These are phyloP conservation scores for Semaprochilodus insignis DNA, from an alignment of 2,797 vertebrate species.

Conservation along the genomic window DNA sequence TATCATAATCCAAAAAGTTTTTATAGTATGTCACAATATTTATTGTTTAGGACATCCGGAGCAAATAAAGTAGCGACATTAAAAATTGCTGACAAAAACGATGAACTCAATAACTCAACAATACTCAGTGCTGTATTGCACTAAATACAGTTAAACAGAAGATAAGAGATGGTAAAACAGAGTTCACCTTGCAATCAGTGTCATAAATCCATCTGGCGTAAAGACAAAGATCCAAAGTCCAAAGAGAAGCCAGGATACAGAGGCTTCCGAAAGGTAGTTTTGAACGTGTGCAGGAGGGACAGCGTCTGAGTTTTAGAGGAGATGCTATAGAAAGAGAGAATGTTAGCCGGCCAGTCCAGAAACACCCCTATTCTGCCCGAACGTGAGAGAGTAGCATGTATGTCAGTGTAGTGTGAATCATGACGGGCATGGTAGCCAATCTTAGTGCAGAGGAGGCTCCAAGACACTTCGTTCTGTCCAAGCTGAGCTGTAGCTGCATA, in stretches of 20 bases:
- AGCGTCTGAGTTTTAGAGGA: slow-evolving; percentile 4
- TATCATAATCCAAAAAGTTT: too few species aligned
- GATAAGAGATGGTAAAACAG: too few species aligned
- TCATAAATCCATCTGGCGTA: slow-evolving; percentile 13
- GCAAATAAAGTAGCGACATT: too few species aligned
- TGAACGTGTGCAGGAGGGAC: slow-evolving; percentile 44
- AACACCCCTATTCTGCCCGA: slow-evolving; percentile 44
- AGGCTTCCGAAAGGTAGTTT: slow-evolving; percentile 4
- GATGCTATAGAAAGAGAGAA: slow-evolving; percentile 43
- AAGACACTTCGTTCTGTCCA: slow-evolving; percentile 29
- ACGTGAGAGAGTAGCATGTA: neutral
- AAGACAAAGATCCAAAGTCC: neutral
- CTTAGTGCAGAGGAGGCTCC: slow-evolving; percentile 5
- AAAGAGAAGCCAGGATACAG: slow-evolving; percentile 39
- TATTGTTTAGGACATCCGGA: too few species aligned
- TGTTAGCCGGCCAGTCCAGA: slow-evolving; percentile 32
- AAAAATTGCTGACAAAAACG: too few species aligned
- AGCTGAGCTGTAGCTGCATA: neutral
- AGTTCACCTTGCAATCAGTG: too few species aligned
- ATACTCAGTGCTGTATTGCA: too few species aligned
- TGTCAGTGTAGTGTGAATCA: neutral
- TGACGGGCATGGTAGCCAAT: slow-evolving; percentile 3
- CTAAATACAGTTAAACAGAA: too few species aligned
- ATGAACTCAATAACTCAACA: too few species aligned
- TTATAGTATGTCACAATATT: too few species aligned